Evolutionary conservation across 1,140 invertebrate species (phyloP).

Genomic region (Chrysomallon squamiferum): DNA sequence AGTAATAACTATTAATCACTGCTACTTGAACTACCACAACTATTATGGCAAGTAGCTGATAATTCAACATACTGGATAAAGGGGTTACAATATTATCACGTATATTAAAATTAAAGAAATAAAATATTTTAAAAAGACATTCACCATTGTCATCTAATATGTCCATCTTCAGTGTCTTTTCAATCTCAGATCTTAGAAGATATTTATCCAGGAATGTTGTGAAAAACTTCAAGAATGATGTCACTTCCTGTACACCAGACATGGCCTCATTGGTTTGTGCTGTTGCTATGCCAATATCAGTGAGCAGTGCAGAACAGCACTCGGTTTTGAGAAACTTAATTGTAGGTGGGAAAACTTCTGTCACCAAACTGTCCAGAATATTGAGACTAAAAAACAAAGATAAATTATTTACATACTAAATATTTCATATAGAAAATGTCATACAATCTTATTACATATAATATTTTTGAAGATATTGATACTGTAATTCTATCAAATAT

Average conservation of each 20-base stretch:
- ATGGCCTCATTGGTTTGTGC: constrained; percentile 32
- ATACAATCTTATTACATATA: too few species aligned
- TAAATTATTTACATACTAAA: background rate
- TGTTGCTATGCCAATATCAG: constrained; percentile 32
- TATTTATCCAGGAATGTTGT: constrained; percentile 48
- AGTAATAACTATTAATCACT: too few species aligned
- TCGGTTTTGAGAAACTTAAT: constrained; percentile 50
- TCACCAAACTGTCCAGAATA: constrained; percentile 49
- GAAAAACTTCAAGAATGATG: constrained; percentile 52
- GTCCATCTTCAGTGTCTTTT: constrained; percentile 24
- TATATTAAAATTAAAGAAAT: too few species aligned
- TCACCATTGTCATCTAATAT: constrained; percentile 8
- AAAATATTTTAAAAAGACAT: too few species aligned
- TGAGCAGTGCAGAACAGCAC: constrained; percentile 38
- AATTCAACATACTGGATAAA: background rate
- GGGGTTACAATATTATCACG: too few species aligned
- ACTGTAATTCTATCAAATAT: too few species aligned
- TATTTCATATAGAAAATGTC: too few species aligned
- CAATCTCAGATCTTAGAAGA: constrained; percentile 47
- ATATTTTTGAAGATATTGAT: too few species aligned
- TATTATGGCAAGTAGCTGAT: background rate
- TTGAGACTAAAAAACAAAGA: constrained; percentile 40
- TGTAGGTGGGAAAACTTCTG: constrained; percentile 50
- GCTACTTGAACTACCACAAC: background rate
- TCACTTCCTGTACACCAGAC: constrained; percentile 52